phyloP scores from a whole-genome alignment of 1,140 invertebrate genomes.

The Bombus balteatus region DNA sequence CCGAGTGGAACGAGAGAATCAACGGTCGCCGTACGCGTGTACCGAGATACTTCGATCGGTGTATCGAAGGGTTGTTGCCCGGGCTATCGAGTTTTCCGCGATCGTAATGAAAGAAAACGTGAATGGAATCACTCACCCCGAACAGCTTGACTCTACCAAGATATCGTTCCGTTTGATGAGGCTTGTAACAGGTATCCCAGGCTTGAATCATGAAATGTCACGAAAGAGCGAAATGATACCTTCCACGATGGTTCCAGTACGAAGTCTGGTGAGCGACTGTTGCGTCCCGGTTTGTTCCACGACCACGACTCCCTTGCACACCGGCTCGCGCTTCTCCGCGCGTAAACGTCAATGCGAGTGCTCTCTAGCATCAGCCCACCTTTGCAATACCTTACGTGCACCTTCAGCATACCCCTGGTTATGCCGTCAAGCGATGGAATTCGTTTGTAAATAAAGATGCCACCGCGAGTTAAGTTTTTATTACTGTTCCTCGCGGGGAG shows the following conservation, averaged over 20 bases:
- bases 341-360: slow-evolving; percentile 69
- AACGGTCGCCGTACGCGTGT: slow-evolving; percentile 24
- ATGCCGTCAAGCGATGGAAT: neutral
- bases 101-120: neutral
- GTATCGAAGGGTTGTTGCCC: slow-evolving; percentile 40
- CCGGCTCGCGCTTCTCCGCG: slow-evolving; percentile 57
- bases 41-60: slow-evolving; percentile 47
- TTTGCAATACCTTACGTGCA: slow-evolving; percentile 42
- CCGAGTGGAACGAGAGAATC: slow-evolving; percentile 53
- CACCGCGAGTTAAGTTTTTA: neutral
- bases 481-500: neutral
- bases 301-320: slow-evolving; percentile 32
- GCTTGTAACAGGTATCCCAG: slow-evolving; percentile 21
- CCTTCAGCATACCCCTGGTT: neutral
- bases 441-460: slow-evolving; percentile 8
- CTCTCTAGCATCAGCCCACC: slow-evolving; percentile 31
- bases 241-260: slow-evolving; percentile 46
- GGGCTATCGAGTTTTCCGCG: neutral
- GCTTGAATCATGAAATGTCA: slow-evolving; percentile 37
- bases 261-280: slow-evolving; percentile 70
- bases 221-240: slow-evolving; percentile 36
- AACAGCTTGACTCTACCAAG: neutral
- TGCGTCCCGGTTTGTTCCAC: slow-evolving; percentile 64
- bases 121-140: slow-evolving; percentile 17
- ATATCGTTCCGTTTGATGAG: no score